A percentile compares a stretch with the other conserved stretches of the same genome.
Conservation (phyloP, 2,113 vertebrate genomes). For the Alosa alosa region DNA sequence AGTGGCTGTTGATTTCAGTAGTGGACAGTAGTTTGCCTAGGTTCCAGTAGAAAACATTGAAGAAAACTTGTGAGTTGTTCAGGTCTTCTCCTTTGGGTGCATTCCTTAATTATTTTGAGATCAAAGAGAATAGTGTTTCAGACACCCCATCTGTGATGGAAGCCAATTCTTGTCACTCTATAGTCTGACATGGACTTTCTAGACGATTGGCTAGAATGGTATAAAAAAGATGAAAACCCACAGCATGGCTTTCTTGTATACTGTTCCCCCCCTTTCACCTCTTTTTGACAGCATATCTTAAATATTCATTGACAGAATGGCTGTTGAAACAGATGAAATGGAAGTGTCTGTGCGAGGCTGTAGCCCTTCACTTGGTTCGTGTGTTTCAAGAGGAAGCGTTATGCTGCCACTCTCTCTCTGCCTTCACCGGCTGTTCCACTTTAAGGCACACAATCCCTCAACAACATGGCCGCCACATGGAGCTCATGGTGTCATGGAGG, state of each 20-base stretch:
- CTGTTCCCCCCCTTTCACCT: neutral
- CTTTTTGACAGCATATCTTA: neutral
- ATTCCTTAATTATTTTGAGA: neutral
- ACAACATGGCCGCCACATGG: constrained; percentile 64
- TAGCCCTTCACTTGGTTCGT: neutral
- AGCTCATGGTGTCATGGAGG: constrained; percentile 65
- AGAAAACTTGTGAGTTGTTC: neutral
- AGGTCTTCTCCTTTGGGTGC: neutral
- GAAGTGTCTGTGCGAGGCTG: neutral
- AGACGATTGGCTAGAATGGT: neutral
- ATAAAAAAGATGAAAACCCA: no score
- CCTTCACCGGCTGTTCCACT: neutral
- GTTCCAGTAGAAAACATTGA: neutral
- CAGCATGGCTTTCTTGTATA: neutral
- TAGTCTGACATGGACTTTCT: neutral
- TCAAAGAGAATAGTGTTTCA: neutral
- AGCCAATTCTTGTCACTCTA: neutral
- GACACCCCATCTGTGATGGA: neutral
- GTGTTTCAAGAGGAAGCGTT: neutral
- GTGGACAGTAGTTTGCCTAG: neutral
- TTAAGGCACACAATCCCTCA: constrained; percentile 68
- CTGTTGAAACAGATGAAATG: neutral
- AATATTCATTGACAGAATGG: neutral
- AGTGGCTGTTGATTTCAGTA: neutral
- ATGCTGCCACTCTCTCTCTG: neutral